phyloP scores from a whole-genome alignment of 1,140 invertebrate species.

The Monomorium pharaonis region DNA sequence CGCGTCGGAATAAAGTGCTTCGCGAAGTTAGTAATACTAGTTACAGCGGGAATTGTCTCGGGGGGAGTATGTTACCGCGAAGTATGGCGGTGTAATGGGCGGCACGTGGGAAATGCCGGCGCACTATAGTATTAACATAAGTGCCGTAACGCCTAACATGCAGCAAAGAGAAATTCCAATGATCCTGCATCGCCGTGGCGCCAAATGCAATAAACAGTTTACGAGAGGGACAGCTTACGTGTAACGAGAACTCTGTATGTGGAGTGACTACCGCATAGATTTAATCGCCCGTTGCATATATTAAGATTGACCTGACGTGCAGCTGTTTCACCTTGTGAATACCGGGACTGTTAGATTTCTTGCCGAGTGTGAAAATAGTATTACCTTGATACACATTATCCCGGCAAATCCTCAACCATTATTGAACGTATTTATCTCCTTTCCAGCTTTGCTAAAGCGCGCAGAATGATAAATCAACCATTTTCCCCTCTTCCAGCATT shows the following conservation, averaged over 20 bases:
- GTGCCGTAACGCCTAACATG: constrained; percentile 67
- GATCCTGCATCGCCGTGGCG: constrained; percentile 48
- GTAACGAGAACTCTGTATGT: background rate
- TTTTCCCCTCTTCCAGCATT: constrained; percentile 24
- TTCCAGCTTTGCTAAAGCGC: background rate
- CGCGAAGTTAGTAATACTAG: constrained; percentile 64
- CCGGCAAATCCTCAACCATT: constrained; percentile 29
- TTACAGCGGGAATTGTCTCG: constrained; percentile 65
- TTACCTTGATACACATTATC: constrained; percentile 40
- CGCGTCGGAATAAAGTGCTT: constrained; percentile 59
- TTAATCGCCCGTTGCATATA: constrained; percentile 51
- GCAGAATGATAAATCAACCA: constrained; percentile 49
- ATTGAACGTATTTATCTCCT: constrained; percentile 52
- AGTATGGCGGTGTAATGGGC: constrained; percentile 58
- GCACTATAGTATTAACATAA: constrained; percentile 62
- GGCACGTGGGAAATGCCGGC: constrained; percentile 62
- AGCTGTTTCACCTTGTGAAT: constrained; percentile 29
- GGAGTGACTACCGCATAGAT: constrained; percentile 32
- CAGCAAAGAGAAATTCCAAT: constrained; percentile 72
- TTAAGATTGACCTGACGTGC: constrained; percentile 36
- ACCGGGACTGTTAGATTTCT: constrained; percentile 30
- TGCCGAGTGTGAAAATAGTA: constrained; percentile 24
- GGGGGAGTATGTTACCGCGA: constrained; percentile 56
- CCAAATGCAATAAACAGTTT: constrained; percentile 54
- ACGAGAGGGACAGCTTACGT: constrained; percentile 12